These are phyloP conservation scores for Rutilus rutilus DNA, from an alignment of 2,113 vertebrate genomes.

Conservation along the genomic window DNA sequence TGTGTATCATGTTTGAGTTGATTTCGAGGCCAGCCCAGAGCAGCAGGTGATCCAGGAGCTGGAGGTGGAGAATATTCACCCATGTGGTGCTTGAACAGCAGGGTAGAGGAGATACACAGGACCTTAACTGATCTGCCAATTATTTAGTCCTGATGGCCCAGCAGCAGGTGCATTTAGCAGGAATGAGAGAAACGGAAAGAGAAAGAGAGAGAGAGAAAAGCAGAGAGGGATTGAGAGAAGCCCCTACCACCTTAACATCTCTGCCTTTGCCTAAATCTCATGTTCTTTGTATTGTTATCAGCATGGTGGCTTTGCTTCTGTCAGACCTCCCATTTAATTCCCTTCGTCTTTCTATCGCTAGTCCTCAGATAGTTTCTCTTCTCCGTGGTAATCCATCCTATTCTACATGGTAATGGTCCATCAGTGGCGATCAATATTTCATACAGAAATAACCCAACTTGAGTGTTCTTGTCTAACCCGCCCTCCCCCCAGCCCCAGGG, in stretches of 20 bases:
- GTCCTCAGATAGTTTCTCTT: conserved; percentile 35
- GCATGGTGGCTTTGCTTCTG: conserved; percentile 43
- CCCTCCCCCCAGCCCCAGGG: conserved; percentile 21
- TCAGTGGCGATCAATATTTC: conserved; percentile 62
- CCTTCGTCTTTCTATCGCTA: not conserved
- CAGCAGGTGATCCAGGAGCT: conserved; percentile 62
- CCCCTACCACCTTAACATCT: conserved; percentile 43
- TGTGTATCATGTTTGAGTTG: not conserved
- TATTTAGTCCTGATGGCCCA: conserved; percentile 64
- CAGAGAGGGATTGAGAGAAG: conserved; percentile 44
- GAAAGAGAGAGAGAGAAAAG: conserved; percentile 24
- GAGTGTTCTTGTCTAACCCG: conserved; percentile 43
- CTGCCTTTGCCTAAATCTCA: conserved; percentile 26
- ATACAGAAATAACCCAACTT: conserved; percentile 57
- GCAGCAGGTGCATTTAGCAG: conserved; percentile 62
- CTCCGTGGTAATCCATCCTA: conserved; percentile 48
- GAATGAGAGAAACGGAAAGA: conserved; percentile 34
- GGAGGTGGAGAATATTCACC: conserved; percentile 59
- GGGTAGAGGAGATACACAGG: conserved; percentile 64
- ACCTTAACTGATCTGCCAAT: conserved; percentile 65
- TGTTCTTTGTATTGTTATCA: conserved; percentile 16
- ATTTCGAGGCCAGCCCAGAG: conserved; percentile 61
- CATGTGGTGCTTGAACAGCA: conserved; percentile 59
- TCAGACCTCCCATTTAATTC: conserved; percentile 32
- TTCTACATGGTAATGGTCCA: conserved; percentile 56